phyloP scores from a whole-genome alignment of 2,888 invertebrate genomes.

The Atrina japonica region DNA sequence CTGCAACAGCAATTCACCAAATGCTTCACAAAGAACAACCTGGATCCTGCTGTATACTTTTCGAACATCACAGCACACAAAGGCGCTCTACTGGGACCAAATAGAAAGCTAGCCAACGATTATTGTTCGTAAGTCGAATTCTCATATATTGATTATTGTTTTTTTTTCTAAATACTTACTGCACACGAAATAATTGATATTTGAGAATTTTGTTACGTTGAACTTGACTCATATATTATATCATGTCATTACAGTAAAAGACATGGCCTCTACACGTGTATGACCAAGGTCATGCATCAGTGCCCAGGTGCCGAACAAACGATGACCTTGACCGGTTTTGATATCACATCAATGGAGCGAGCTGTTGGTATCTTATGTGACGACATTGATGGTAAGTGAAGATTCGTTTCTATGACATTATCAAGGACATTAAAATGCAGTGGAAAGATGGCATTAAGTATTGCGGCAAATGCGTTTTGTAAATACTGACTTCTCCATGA shows the following conservation, averaged over 20 bases:
- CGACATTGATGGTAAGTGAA: conserved; percentile 52
- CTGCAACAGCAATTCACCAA: conserved; percentile 59
- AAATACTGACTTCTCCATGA: no score
- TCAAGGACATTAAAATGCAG: neutral
- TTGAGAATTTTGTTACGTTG: neutral
- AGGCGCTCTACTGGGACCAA: conserved; percentile 60
- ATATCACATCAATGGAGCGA: conserved; percentile 60
- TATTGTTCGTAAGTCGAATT: conserved; percentile 61
- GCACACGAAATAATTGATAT: neutral
- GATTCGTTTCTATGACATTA: no score
- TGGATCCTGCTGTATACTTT: conserved; percentile 53
- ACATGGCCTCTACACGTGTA: conserved; percentile 59
- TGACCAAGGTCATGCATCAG: conserved; percentile 59
- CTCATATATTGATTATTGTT: neutral
- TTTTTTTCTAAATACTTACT: neutral
- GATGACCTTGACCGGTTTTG: conserved; percentile 59
- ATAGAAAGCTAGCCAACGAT: conserved; percentile 45
- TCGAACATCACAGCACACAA: conserved; percentile 57
- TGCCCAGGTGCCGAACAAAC: conserved; percentile 64
- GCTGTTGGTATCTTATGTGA: conserved; percentile 59
- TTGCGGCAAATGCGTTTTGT: no score
- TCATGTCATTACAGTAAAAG: conserved; percentile 60
- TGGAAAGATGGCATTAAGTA: neutral
- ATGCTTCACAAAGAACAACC: conserved; percentile 56
- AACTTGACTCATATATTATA: no score